phyloP scores from a whole-genome alignment of 2,888 invertebrate species.

The Allophyes oxyacanthae region DNA sequence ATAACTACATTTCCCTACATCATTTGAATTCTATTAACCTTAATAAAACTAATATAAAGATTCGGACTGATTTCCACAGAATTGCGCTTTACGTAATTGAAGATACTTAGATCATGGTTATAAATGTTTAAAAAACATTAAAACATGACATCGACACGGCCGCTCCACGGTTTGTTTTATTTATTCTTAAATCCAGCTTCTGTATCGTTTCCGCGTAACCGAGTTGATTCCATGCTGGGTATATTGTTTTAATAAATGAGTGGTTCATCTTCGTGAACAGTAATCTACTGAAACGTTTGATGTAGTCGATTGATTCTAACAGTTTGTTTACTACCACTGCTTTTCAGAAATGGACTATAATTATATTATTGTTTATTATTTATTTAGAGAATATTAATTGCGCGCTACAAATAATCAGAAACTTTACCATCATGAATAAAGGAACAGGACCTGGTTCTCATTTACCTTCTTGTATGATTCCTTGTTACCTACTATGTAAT shows the following conservation, averaged over 20 bases:
- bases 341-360: too few species aligned
- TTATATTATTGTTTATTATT: too few species aligned
- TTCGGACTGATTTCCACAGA: constrained; percentile 11
- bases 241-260: constrained; percentile 17
- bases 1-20: neutral
- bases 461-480: too few species aligned
- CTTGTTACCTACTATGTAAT: too few species aligned
- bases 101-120: constrained; percentile 16
- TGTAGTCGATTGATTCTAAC: too few species aligned
- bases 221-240: neutral
- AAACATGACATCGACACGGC: constrained; percentile 11
- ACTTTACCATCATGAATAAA: too few species aligned
- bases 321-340: too few species aligned
- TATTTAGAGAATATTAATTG: too few species aligned
- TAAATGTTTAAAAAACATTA: constrained; percentile 18
- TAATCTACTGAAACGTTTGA: too few species aligned
- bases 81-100: constrained; percentile 15
- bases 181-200: constrained; percentile 15
- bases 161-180: constrained; percentile 20
- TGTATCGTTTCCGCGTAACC: constrained; percentile 18
- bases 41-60: constrained; percentile 7
- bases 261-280: neutral
- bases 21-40: neutral
- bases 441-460: too few species aligned
- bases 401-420: too few species aligned